Percentiles rank a stretch among this genome's conserved stretches.
These are phyloP conservation scores for Drosophila prolongata DNA, from an alignment of 2,888 invertebrate genomes.

Conservation along the genomic window DNA sequence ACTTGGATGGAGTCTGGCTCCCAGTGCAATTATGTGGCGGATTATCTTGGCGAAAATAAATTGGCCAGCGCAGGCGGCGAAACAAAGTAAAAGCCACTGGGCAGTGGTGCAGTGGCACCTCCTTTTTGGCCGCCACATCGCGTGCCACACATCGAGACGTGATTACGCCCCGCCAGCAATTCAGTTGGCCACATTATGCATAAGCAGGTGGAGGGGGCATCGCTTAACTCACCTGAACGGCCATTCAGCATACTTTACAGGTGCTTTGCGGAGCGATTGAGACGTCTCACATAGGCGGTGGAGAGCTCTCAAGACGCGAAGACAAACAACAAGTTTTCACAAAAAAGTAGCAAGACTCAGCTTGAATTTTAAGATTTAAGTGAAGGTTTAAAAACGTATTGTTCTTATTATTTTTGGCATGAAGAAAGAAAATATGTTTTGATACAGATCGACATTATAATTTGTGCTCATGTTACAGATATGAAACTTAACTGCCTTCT, in stretches of 20 bases:
- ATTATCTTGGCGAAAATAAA: constrained; percentile 58
- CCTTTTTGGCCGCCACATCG: constrained; percentile 24
- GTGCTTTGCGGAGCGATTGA: constrained; percentile 32
- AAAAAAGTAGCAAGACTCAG: background rate
- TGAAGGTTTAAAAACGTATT: background rate
- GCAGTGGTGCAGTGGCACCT: constrained; percentile 11
- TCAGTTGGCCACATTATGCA: constrained; percentile 31
- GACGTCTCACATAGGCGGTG: constrained; percentile 30
- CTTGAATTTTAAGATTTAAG: background rate
- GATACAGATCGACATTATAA: too few species aligned
- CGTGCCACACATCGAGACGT: constrained; percentile 43
- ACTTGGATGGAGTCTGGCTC: constrained; percentile 10
- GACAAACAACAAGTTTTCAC: constrained; percentile 1
- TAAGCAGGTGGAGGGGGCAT: constrained; percentile 18
- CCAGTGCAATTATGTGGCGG: constrained; percentile 57
- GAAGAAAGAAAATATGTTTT: too few species aligned
- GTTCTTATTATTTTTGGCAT: background rate
- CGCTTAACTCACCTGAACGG: constrained; percentile 36
- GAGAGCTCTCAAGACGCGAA: constrained; percentile 5
- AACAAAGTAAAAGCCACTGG: constrained; percentile 31
- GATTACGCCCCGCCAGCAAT: constrained; percentile 32
- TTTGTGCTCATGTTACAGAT: too few species aligned
- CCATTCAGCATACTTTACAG: constrained; percentile 38
- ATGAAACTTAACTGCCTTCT: background rate
- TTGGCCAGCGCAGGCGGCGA: constrained; percentile 37